phyloP scores from a whole-genome alignment of 64 coral and sea anemone genomes.

The Dendrophyllia cribrosa region DNA sequence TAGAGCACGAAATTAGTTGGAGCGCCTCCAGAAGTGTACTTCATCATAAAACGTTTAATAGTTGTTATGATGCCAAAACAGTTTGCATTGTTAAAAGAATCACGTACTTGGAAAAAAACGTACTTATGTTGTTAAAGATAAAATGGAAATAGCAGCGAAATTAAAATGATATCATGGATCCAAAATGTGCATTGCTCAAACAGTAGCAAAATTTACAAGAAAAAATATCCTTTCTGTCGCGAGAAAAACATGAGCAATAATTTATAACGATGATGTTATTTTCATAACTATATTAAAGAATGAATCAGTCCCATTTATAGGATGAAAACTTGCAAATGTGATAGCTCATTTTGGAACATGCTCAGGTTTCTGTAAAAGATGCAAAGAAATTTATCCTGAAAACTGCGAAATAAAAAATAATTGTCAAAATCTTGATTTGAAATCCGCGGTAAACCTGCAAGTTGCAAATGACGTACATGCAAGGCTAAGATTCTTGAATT shows the following conservation, averaged over 20 bases:
- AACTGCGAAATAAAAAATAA: too few relatives aligned
- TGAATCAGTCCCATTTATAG: neutral
- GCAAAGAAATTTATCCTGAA: neutral
- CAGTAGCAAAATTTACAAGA: too few relatives aligned
- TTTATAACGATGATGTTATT: neutral
- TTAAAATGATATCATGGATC: too few relatives aligned
- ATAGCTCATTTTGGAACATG: neutral
- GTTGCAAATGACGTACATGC: neutral
- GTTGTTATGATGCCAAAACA: neutral
- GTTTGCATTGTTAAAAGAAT: neutral
- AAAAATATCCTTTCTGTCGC: neutral
- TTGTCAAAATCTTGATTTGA: too few relatives aligned
- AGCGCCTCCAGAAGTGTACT: neutral
- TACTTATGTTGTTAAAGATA: neutral
- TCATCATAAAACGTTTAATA: neutral
- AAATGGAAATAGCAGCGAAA: too few relatives aligned
- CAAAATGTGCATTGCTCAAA: too few relatives aligned
- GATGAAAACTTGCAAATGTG: neutral
- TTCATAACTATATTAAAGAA: neutral
- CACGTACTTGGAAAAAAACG: neutral
- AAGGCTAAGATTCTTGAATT: neutral
- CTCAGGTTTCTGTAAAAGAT: neutral
- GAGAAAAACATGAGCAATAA: neutral
- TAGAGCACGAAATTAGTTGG: neutral
- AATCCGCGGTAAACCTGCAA: neutral